Base-by-base conservation (phyloP, 2,113 vertebrate genomes). In the Dinomys branickii region DNA sequence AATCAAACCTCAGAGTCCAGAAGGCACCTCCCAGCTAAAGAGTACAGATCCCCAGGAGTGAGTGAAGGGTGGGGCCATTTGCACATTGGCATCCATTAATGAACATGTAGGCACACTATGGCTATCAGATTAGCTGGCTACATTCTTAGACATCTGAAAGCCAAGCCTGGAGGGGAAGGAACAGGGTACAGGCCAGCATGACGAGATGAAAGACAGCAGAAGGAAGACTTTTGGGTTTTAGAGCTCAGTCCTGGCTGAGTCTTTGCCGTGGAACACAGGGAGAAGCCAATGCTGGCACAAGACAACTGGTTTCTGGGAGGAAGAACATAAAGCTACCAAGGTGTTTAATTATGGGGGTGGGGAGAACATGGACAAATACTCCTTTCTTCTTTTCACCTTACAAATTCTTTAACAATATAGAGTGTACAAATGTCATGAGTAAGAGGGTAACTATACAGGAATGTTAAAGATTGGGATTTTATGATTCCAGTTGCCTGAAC, bases 381-480 rank as follows among this genome's bases (percentile, higher is more conserved):
- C 17, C 30, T 75, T 91, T 93, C 26, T 87, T 92, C 85, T 92
- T 71, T 47, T 17, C 2, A 77, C 38, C 82, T 83, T 91, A 58
- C 58, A 91, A 90, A 84, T 87, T 80, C 59, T 84, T 47, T 63
- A 78, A 93, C 83, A 83, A 75, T n/a, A 59, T 47, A 59, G 67
- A 22, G 20, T 93, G 59, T 28, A 56, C 20, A 67, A 88, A 90
- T 85, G n/a, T 59, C 54, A 41, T 24, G 24, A 69, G 91, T 56
- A 61, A 94, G 35, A 13, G 41, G 75, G 54, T 82, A 73, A 90
- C 12, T 63, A 14, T 30, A 38, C 33, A 71, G 30, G 26, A 61
- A 88, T 94, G 92, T 82, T 69, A 69, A 67, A 94, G 28, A 9
- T 83, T 92, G 59, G 35, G 63, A 81, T 75, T 90, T 75, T 85